These are phyloP conservation scores for Plebejus melissa DNA, from an alignment of 2,888 invertebrate genomes.

Conservation along the genomic window DNA sequence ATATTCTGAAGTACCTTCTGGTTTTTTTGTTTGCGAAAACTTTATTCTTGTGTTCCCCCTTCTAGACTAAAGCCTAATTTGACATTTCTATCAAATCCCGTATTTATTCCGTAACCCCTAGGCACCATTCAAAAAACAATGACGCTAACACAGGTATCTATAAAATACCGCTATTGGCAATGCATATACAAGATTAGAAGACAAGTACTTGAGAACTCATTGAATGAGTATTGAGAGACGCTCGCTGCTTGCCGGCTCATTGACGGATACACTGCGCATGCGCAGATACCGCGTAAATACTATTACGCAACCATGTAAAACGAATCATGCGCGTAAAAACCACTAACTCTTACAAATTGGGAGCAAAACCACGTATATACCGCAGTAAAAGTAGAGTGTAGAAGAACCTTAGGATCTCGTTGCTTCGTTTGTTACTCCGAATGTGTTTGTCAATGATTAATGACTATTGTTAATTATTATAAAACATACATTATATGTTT, in stretches of 20 bases:
- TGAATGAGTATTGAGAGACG: conserved; percentile 53
- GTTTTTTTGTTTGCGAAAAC: neutral
- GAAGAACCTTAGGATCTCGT: too few relatives aligned
- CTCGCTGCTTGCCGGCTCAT: conserved; percentile 50
- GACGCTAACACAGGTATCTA: neutral
- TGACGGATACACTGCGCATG: conserved; percentile 60
- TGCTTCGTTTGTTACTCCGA: too few relatives aligned
- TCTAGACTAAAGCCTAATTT: neutral
- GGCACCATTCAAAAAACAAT: too few relatives aligned
- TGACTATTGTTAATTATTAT: neutral
- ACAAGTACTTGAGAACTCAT: conserved; percentile 32
- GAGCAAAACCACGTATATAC: too few relatives aligned
- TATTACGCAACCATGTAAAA: conserved; percentile 20
- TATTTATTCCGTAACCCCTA: neutral
- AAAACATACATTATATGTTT: neutral
- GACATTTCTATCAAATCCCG: neutral
- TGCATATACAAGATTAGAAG: neutral
- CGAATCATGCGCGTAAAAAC: conserved; percentile 1
- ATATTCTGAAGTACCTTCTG: too few relatives aligned
- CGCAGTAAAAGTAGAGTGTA: too few relatives aligned
- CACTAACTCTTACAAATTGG: neutral
- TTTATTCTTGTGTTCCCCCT: neutral
- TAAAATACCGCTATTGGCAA: neutral
- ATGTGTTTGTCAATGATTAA: neutral
- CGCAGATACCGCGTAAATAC: conserved; percentile 39